Percentiles rank a stretch among this genome's conserved stretches.
phyloP scores from a whole-genome alignment of 2,797 vertebrate genomes.

The Ceryle rudis region DNA sequence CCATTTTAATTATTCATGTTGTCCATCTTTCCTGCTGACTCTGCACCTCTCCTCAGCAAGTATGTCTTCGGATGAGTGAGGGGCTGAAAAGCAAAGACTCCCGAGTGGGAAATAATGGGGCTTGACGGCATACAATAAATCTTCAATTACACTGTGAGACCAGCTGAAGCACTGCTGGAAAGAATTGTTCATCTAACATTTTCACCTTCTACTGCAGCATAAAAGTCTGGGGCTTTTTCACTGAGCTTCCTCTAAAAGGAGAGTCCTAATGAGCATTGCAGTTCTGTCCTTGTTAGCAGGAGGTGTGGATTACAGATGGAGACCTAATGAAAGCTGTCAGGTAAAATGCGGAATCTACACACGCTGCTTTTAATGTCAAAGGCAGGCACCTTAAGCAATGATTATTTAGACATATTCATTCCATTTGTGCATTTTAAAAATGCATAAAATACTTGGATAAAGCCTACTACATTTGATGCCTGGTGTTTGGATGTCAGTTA shows the following conservation, averaged over 20 bases:
- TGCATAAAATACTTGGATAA: not conserved
- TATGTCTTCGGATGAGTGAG: not conserved
- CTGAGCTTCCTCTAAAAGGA: not conserved
- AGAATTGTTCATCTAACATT: conserved; percentile 13
- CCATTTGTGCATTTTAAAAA: not conserved
- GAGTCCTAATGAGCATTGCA: not conserved
- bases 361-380: not conserved
- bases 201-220: conserved; percentile 14
- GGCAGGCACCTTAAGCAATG: not conserved
- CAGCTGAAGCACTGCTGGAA: not conserved
- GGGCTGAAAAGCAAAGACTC: conserved; percentile 4
- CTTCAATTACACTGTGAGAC: not conserved
- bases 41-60: not conserved
- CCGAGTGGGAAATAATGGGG: not conserved
- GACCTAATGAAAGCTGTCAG: not conserved
- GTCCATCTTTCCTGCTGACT: conserved; percentile 1
- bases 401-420: not conserved
- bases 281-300: not conserved
- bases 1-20: conserved; percentile 30
- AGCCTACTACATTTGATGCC: not conserved
- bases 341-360: not conserved
- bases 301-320: conserved; percentile 8
- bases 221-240: not conserved
- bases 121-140: conserved; percentile 18
- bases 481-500: not conserved